Percentiles rank a stretch among this genome's conserved stretches.
Evolutionary conservation across 2,888 invertebrate genomes (phyloP).

Genomic region (Acrobasis suavella): DNA sequence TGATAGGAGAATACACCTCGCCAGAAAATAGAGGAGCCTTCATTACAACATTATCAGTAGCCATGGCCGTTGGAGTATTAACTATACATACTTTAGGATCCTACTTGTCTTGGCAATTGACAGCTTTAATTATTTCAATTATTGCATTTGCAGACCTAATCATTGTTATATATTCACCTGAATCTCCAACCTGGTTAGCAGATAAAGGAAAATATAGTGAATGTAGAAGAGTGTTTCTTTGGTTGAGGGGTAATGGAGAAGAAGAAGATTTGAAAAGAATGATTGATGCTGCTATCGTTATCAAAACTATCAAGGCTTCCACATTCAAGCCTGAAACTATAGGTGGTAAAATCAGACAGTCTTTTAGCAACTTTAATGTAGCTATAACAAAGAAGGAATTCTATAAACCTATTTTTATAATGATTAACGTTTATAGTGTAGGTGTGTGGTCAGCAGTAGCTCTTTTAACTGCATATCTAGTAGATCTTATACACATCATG

Average conservation of each 20-base stretch:
- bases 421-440: conserved; percentile 35
- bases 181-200: conserved; percentile 82
- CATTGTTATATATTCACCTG: conserved; percentile 52
- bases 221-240: conserved; percentile 70
- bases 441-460: conserved; percentile 34
- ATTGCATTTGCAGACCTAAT: conserved; percentile 57
- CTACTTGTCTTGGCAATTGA: conserved; percentile 67
- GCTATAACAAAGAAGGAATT: conserved; percentile 32
- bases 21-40: conserved; percentile 77
- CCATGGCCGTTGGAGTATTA: conserved; percentile 78
- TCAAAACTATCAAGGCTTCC: conserved; percentile 1
- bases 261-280: conserved; percentile 43
- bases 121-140: conserved; percentile 59
- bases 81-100: conserved; percentile 80
- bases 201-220: conserved; percentile 65
- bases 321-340: conserved; percentile 4
- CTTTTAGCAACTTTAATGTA: background rate
- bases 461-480: conserved; percentile 32
- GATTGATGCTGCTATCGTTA: conserved; percentile 35
- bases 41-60: conserved; percentile 71
- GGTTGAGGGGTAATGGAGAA: conserved; percentile 64
- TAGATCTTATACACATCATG: conserved; percentile 21
- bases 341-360: background rate
- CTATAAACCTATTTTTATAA: conserved; percentile 35
- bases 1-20: conserved; percentile 65